phyloP scores from a whole-genome alignment of 1,140 invertebrate genomes.

The Drosophila tristis region DNA sequence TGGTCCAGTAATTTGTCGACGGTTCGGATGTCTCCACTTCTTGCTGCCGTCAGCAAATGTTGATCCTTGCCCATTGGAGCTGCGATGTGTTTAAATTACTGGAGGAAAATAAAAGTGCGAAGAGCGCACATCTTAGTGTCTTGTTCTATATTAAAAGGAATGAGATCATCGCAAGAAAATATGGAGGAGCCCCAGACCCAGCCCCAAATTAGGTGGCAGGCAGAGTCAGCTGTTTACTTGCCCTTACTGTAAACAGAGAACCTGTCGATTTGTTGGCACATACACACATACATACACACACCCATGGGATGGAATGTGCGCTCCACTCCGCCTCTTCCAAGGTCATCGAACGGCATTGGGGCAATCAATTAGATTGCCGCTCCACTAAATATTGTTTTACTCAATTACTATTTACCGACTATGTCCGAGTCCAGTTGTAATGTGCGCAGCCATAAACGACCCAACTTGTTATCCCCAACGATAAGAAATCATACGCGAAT shows the following conservation, averaged over 20 bases:
- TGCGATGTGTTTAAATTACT: conserved; percentile 14
- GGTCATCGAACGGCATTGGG: conserved; percentile 30
- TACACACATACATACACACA: conserved; percentile 1
- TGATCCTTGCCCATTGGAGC: conserved; percentile 93
- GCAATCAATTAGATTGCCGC: not conserved
- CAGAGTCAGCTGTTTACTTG: conserved; percentile 45
- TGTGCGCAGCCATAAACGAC: conserved; percentile 21
- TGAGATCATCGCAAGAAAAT: conserved; percentile 55
- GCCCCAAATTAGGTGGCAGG: conserved; percentile 42
- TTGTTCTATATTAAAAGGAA: conserved; percentile 34
- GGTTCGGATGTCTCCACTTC: conserved; percentile 93
- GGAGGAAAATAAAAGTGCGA: not conserved
- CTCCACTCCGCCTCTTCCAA: conserved; percentile 44
- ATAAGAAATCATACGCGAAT: conserved; percentile 36
- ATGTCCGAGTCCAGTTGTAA: conserved; percentile 13
- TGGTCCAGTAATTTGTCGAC: conserved; percentile 96
- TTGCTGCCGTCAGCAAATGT: conserved; percentile 96
- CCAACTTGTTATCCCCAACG: not conserved
- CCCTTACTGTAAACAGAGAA: conserved; percentile 29
- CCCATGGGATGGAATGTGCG: conserved; percentile 31
- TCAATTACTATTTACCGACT: conserved; percentile 25
- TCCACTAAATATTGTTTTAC: not conserved
- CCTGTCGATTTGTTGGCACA: conserved; percentile 3
- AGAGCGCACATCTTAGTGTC: conserved; percentile 21
- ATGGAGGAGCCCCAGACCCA: conserved; percentile 29